These are phyloP conservation scores for Gyrodactylus salaris DNA, from an alignment of 1,140 invertebrate species.

Conservation along the genomic window DNA sequence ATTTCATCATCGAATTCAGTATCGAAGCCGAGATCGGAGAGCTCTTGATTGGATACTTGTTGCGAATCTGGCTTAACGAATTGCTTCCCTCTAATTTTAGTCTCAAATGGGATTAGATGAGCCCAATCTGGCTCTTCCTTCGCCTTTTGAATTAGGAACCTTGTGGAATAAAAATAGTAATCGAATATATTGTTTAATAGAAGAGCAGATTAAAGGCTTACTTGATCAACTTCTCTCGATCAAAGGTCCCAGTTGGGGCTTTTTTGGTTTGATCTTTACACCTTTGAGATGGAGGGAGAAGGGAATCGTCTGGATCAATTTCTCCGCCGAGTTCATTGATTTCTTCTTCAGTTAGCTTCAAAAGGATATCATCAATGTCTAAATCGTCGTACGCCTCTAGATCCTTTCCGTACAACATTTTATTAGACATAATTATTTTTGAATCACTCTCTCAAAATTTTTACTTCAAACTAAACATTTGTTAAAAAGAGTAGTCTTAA, in stretches of 20 bases:
- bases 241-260: slow-evolving; percentile 59
- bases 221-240: slow-evolving; percentile 46
- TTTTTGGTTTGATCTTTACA: slow-evolving; percentile 79
- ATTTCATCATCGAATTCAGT: slow-evolving; percentile 15
- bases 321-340: slow-evolving; percentile 81
- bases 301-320: slow-evolving; percentile 92
- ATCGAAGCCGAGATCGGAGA: slow-evolving; percentile 13
- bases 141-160: slow-evolving; percentile 81
- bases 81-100: slow-evolving; percentile 27
- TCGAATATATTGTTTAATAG: too few relatives aligned
- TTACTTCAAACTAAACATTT: too few relatives aligned
- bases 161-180: slow-evolving; percentile 29
- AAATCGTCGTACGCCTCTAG: slow-evolving; percentile 65
- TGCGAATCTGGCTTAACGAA: slow-evolving; percentile 43
- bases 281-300: slow-evolving; percentile 69
- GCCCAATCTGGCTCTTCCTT: slow-evolving; percentile 82
- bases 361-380: slow-evolving; percentile 72
- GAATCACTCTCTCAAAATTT: too few relatives aligned
- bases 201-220: too few relatives aligned
- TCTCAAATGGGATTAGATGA: slow-evolving; percentile 58
- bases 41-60: slow-evolving; percentile 11
- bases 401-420: slow-evolving; percentile 51
- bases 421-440: slow-evolving; percentile 15
- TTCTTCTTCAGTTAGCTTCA: slow-evolving; percentile 67
- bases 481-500: too few relatives aligned